A percentile compares a stretch with the other conserved stretches of the same genome.
Evolutionary conservation across 2,797 vertebrate species (phyloP).

Genomic region (Danio tinwini): DNA sequence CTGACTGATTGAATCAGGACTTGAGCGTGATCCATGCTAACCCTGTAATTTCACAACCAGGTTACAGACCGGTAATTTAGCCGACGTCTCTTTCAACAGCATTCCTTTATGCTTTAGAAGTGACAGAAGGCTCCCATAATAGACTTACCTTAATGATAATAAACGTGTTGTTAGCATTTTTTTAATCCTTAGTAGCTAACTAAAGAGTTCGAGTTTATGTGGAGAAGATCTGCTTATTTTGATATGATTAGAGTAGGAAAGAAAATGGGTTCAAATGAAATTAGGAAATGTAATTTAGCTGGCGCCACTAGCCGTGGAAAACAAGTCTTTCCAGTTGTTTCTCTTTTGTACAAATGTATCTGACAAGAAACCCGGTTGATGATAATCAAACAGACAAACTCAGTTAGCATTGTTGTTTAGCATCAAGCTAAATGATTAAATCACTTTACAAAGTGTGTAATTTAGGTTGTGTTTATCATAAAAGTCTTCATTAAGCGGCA

Average conservation of each 20-base stretch:
- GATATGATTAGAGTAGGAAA: background rate
- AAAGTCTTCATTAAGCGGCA: too few relatives aligned
- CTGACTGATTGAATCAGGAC: slow-evolving; percentile 48
- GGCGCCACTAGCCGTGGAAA: background rate
- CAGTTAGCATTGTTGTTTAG: background rate
- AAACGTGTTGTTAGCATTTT: background rate
- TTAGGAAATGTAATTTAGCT: slow-evolving; percentile 32
- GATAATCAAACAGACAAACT: background rate
- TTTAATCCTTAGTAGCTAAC: background rate
- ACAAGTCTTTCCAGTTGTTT: slow-evolving; percentile 27
- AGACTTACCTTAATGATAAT: background rate
- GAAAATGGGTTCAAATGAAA: too few relatives aligned
- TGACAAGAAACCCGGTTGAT: background rate
- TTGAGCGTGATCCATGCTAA: slow-evolving; percentile 36
- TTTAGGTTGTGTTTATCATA: too few relatives aligned
- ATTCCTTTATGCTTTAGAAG: background rate
- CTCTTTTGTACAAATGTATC: background rate
- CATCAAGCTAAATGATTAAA: too few relatives aligned
- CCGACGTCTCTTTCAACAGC: slow-evolving; percentile 24
- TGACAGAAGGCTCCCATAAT: background rate
- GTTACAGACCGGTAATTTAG: slow-evolving; percentile 55
- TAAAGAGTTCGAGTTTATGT: background rate
- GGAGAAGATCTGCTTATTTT: background rate
- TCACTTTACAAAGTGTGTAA: too few relatives aligned
- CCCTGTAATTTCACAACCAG: slow-evolving; percentile 54